Percentiles rank a stretch among this genome's conserved stretches.
Evolutionary conservation across 2,797 vertebrate genomes (phyloP).

Genomic region (Mareca penelope): DNA sequence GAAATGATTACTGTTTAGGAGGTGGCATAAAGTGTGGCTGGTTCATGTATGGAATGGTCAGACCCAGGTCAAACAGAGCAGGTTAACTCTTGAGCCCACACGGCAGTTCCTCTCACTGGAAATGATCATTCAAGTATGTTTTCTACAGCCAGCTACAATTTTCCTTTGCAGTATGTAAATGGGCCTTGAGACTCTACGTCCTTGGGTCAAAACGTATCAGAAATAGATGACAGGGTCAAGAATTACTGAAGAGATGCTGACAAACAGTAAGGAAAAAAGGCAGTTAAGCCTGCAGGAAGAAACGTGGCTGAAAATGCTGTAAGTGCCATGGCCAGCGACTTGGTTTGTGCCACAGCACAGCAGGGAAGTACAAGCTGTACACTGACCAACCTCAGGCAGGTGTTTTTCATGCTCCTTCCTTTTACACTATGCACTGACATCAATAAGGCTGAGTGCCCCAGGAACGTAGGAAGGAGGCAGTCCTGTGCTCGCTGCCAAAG

Average conservation of each 20-base stretch:
- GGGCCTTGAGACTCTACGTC: background rate
- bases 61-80: background rate
- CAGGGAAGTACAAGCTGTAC: background rate
- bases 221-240: background rate
- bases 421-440: background rate
- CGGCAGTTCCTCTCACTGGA: background rate
- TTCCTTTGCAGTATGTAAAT: background rate
- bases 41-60: background rate
- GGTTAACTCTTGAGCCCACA: background rate
- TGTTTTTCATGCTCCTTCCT: background rate
- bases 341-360: background rate
- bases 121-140: background rate
- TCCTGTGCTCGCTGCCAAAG: background rate
- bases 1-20: background rate
- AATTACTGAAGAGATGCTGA: background rate
- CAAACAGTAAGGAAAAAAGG: background rate
- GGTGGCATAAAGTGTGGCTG: accelerated
- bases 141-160: background rate
- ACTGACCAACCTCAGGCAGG: background rate
- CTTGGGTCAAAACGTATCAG: background rate
- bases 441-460: background rate
- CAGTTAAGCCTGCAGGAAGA: background rate
- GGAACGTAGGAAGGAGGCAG: accelerated
- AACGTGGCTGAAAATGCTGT: background rate
- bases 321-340: background rate